These are phyloP conservation scores for Amiota minor DNA, from an alignment of 2,888 invertebrate species.

Conservation along the genomic window DNA sequence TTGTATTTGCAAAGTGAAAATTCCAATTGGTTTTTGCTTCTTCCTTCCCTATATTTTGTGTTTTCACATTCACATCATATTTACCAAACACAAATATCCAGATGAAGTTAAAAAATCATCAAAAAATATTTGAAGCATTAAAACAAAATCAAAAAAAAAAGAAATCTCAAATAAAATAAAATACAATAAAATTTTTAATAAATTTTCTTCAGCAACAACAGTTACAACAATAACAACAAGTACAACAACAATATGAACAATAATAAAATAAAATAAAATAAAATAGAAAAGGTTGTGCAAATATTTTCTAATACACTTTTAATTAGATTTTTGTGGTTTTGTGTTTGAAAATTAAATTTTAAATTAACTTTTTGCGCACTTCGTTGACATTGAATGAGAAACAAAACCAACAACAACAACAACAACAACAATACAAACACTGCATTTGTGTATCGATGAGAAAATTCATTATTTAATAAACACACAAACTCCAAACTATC, in stretches of 20 bases:
- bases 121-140: background rate
- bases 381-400: too few relatives aligned
- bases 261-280: background rate
- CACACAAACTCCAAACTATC: background rate
- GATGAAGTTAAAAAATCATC: constrained; percentile 8
- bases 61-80: constrained; percentile 2
- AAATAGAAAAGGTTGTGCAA: background rate
- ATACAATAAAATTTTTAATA: background rate
- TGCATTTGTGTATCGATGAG: background rate
- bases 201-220: background rate
- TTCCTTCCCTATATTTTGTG: background rate
- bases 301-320: constrained; percentile 17
- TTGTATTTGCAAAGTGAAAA: background rate
- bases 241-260: background rate
- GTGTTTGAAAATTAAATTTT: background rate
- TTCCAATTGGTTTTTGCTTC: constrained; percentile 9
- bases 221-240: too few relatives aligned
- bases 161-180: background rate
- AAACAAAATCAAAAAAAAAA: background rate
- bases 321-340: constrained; percentile 18
- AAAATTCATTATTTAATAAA: background rate
- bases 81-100: constrained; percentile 7
- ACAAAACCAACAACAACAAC: background rate
- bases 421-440: background rate
- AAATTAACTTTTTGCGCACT: too few relatives aligned